These are phyloP conservation scores for Drosophila merina DNA, from an alignment of 2,888 invertebrate species.

Conservation along the genomic window DNA sequence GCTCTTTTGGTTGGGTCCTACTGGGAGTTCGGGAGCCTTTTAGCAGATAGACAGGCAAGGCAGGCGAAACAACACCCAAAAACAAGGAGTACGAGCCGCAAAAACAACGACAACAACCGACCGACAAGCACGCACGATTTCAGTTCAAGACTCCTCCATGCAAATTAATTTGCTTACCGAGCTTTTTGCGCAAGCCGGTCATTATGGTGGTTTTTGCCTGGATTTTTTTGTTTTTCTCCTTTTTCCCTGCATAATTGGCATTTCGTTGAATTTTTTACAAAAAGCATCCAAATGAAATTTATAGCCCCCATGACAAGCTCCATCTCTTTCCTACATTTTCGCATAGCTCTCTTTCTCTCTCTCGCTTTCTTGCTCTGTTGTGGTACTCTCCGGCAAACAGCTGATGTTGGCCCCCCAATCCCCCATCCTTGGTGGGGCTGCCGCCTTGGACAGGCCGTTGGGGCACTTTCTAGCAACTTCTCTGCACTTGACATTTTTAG, in stretches of 20 bases:
- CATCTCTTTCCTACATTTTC: not conserved
- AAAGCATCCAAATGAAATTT: conserved; percentile 8
- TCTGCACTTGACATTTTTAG: conserved; percentile 4
- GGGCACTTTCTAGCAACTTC: conserved; percentile 1
- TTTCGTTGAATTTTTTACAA: conserved; percentile 19
- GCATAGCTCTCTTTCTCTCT: not conserved
- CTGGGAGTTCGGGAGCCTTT: conserved; percentile 16
- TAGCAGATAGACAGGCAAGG: conserved; percentile 11
- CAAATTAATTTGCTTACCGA: conserved; percentile 37
- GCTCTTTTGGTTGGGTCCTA: not conserved
- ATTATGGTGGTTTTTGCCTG: conserved; percentile 21
- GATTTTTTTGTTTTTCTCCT: conserved; percentile 2
- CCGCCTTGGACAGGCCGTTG: not conserved
- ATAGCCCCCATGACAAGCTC: conserved; percentile 6
- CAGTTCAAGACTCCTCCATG: conserved; percentile 6
- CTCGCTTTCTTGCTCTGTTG: conserved; percentile 10
- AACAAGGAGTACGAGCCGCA: conserved; percentile 6
- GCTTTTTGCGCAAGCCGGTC: conserved; percentile 22
- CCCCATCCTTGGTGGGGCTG: not conserved
- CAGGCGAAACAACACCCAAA: conserved; percentile 3
- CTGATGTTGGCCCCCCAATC: conserved; percentile 8
- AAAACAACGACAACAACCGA: conserved; percentile 1
- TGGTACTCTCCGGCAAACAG: conserved; percentile 20
- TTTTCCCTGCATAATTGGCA: conserved; percentile 30
- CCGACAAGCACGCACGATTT: conserved; percentile 2